These are phyloP conservation scores for Drosophila parthenogenetica DNA, from an alignment of 2,888 invertebrate species.

Conservation along the genomic window DNA sequence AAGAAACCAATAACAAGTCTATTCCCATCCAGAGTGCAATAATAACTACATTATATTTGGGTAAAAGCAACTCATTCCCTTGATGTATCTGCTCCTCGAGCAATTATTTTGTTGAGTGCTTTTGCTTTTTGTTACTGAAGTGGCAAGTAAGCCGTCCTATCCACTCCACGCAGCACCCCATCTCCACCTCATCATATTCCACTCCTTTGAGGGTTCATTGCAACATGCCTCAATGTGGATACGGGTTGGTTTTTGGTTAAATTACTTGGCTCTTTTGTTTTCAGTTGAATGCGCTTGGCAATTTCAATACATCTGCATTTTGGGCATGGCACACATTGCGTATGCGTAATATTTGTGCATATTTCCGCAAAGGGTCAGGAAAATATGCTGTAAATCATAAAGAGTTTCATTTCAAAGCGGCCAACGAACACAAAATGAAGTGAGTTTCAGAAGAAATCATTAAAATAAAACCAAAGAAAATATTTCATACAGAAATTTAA, in stretches of 20 bases:
- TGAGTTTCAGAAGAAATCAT: background rate
- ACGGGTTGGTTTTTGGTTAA: slow-evolving; percentile 33
- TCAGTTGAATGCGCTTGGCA: slow-evolving; percentile 40
- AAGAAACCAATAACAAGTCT: slow-evolving; percentile 1
- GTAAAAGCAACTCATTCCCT: background rate
- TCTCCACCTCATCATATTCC: no score
- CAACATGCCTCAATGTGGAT: slow-evolving; percentile 4
- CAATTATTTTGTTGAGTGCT: slow-evolving; percentile 52
- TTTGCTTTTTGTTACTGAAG: slow-evolving; percentile 24
- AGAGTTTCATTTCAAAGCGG: background rate
- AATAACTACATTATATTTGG: slow-evolving; percentile 7
- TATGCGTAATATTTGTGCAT: slow-evolving; percentile 53
- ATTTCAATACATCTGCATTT: slow-evolving; percentile 40
- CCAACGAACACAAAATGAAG: background rate
- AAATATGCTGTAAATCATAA: slow-evolving; percentile 28
- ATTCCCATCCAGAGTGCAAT: slow-evolving; percentile 1
- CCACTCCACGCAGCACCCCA: no score
- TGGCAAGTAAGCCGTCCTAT: background rate
- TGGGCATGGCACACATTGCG: slow-evolving; percentile 27
- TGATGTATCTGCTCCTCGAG: slow-evolving; percentile 2
- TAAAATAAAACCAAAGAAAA: background rate
- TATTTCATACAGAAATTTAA: slow-evolving; percentile 2
- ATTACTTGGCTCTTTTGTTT: slow-evolving; percentile 50
- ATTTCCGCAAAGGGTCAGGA: slow-evolving; percentile 8
- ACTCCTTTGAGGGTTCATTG: background rate